Evolutionary conservation across 1,140 invertebrate genomes (phyloP).

Genomic region (Drosophila oshimai): DNA sequence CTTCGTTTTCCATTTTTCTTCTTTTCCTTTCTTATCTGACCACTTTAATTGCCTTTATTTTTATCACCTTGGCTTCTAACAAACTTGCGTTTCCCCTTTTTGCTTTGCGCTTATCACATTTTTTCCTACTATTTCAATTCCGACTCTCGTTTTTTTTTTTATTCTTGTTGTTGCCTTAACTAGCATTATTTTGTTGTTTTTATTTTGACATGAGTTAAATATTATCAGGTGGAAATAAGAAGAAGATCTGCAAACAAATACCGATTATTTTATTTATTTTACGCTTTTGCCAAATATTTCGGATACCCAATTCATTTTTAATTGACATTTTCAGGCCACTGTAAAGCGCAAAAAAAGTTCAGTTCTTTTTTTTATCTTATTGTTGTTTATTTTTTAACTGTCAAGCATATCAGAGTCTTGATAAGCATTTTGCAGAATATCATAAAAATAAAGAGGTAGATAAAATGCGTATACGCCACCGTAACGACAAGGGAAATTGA

Average conservation of each 20-base stretch:
- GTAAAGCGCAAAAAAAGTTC: conserved; percentile 1
- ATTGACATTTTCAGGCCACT: conserved; percentile 41
- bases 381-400: conserved; percentile 42
- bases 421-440: conserved; percentile 30
- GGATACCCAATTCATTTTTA: conserved; percentile 49
- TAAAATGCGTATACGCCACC: conserved; percentile 42
- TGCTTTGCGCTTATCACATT: conserved; percentile 26
- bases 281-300: conserved; percentile 2
- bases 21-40: not conserved
- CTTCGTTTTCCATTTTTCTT: not conserved
- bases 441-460: not conserved
- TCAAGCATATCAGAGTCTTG: conserved; percentile 48
- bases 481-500: not conserved
- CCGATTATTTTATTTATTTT: conserved; percentile 2
- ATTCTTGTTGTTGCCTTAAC: not conserved
- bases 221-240: conserved; percentile 20
- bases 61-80: conserved; percentile 28
- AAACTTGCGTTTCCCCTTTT: conserved; percentile 27
- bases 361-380: conserved; percentile 3
- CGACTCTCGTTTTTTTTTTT: conserved; percentile 9
- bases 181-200: conserved; percentile 12
- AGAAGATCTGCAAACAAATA: conserved; percentile 1
- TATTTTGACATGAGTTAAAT: conserved; percentile 1
- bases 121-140: conserved; percentile 19
- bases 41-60: conserved; percentile 39